Evolutionary conservation across 2,113 vertebrate species (phyloP).

Genomic region (Sebastes fasciatus): DNA sequence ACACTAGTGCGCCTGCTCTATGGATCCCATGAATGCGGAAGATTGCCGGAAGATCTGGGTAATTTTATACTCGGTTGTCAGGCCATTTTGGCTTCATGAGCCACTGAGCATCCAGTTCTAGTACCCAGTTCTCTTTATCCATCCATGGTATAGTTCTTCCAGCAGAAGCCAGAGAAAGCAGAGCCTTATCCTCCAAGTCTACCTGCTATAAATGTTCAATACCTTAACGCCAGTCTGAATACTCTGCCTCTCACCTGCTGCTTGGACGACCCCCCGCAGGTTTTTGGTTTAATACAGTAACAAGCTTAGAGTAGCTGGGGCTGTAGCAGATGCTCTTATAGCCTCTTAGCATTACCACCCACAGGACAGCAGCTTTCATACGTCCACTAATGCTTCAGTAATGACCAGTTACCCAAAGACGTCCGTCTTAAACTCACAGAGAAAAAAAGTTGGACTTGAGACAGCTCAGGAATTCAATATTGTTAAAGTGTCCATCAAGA

Average conservation of each 20-base stretch:
- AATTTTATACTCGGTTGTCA: no score
- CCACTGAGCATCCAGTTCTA: no score
- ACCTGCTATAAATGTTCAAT: neutral
- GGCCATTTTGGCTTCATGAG: no score
- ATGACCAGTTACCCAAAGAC: neutral
- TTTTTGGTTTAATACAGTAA: constrained; percentile 44
- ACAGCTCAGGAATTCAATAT: no score
- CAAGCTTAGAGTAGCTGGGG: constrained; percentile 38
- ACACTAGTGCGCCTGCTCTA: no score
- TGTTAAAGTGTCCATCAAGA: neutral
- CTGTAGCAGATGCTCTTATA: constrained; percentile 48
- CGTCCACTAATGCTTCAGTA: constrained; percentile 15
- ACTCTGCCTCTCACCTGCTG: no score
- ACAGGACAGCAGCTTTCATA: constrained; percentile 3
- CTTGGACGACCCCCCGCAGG: neutral
- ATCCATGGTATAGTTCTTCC: no score
- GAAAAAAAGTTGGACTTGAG: neutral
- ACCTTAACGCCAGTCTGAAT: neutral
- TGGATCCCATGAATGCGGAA: no score
- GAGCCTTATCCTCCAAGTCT: neutral
- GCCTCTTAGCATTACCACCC: constrained; percentile 51
- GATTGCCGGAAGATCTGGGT: no score
- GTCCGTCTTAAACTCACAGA: neutral
- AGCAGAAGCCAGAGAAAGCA: neutral
- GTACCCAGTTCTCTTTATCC: no score